Evolutionary conservation across 2,113 vertebrate genomes (phyloP), one percentile per base, ranked within the genome.

Genomic region (Chiloscyllium plagiosum): DNA sequence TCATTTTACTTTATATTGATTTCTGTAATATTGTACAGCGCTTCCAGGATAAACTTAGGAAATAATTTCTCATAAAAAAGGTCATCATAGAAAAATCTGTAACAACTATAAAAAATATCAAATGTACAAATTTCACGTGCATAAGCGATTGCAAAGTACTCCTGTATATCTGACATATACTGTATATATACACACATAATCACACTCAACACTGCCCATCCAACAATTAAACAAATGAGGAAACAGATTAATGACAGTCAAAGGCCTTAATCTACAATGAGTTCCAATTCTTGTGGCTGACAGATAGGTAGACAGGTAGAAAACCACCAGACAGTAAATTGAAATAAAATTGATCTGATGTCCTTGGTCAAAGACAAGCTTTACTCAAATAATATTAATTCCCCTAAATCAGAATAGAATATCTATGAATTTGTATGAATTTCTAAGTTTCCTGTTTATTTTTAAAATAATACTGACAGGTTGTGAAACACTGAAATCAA

Each of bases 241-340:
- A 97, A 98, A 98, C 98, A 99, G 98, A 98, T 98, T 99, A 98
- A 98, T 98, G 97, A 98, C 98, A 98, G 97, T 96, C 97, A 96
- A 96, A 97, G 97, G 97, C 98, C 98, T 98, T 99, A 99, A 99
- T 99, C 98, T 98, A 97, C 96, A 97, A 98, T 97, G 97, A 97
- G 97, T 97, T 97, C 97, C 98, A 98, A 99, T 98, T 99, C 98
- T 98, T 96, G 95, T 97, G 96, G 97, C 97, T 98, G 97, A 92
- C 56, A 65, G 15, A 92, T 97, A 97, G 97, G 97, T 96, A 98
- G 97, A 97, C 97, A 97, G 97, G 97, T 97, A 97, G 97, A 96
- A 96, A 97, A 96, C 97, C 96, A 97, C 96, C 97, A 97, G 97
- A 97, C 97, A 97, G 97, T 98, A 97, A 96, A 96, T 85, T 66